Percentiles rank a stretch among this genome's conserved stretches.
phyloP scores from a whole-genome alignment of 2,113 vertebrate species.

The Rhinogobius similis region DNA sequence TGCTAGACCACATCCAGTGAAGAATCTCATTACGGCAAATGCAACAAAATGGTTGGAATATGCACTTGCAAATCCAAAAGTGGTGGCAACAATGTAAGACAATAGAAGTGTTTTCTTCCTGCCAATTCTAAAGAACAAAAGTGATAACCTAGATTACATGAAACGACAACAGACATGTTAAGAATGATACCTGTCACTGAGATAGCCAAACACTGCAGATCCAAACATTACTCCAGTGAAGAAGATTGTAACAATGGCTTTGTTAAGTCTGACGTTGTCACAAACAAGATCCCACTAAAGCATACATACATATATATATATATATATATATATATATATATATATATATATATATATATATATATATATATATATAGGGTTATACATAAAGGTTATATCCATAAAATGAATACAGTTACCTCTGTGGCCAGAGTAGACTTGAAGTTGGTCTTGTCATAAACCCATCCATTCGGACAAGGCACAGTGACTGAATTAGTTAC shows the following conservation, averaged over 20 bases:
- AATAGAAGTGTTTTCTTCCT: constrained; percentile 62
- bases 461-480: constrained; percentile 84
- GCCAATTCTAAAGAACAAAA: constrained; percentile 59
- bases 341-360: no score
- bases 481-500: constrained; percentile 43
- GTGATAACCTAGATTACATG: not conserved
- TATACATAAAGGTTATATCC: not conserved
- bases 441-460: constrained; percentile 82
- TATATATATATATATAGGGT: no score
- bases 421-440: constrained; percentile 84
- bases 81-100: constrained; percentile 45
- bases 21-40: constrained; percentile 71
- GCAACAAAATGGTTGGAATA: constrained; percentile 55
- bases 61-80: constrained; percentile 62
- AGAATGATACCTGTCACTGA: constrained; percentile 83
- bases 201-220: constrained; percentile 79
- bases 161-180: not conserved
- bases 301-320: no score
- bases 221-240: constrained; percentile 84
- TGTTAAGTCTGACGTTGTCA: constrained; percentile 68
- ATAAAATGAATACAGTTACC: constrained; percentile 65
- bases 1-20: constrained; percentile 65
- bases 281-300: constrained; percentile 68
- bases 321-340: no score
- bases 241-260: constrained; percentile 81